Base-by-base conservation (phyloP, 2,888 invertebrate species). In the Diaprepes abbreviatus region DNA sequence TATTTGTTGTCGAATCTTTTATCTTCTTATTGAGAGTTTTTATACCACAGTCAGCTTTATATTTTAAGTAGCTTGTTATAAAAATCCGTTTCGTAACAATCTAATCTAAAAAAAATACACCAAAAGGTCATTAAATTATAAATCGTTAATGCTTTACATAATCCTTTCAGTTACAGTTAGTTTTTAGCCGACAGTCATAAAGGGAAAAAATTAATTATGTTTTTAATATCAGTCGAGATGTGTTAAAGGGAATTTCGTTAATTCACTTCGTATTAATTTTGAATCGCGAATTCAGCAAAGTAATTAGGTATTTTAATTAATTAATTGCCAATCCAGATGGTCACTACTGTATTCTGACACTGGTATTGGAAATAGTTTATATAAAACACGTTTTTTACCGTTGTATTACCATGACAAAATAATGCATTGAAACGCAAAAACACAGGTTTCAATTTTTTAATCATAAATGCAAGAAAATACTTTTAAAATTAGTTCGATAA, bases 201-300 rank as follows among this genome's bases (percentile, higher is more conserved):
- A 7, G 2, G 21, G 12, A 24, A 48, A 48, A 48, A 28, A 28
- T 28, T 24, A 14, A 28, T 24, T 28, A 48, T 50, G 14, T 50
- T 50, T 28, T 31, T 50, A 14, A 28, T 50, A 50, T 28, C 48
- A 28, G 28, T 50, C 7, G 14, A 50, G 28, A 50, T 7, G 28
- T 14, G 28, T 14, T 16, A 19, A 43, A 43, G 17, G 4, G 19
- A n/a, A 21, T 43, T 28, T 50, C 9, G 7, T 43, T 43, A 14
- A 14, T 16, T 24, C 48, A 16, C 28, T 14, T 14, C 14, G 16
- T 50, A 28, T 50, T 28, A 28, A 45, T 17, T 43, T 43, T 10
- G 12, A 19, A 4, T 50, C 1, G 28, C 28, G 28, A 50, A 28
- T 24, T 28, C 7, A 21, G 19, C 19, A 43, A 43, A 19, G 17